Conservation (phyloP, 2,888 invertebrate genomes). For the Drosophila neonasuta region DNA sequence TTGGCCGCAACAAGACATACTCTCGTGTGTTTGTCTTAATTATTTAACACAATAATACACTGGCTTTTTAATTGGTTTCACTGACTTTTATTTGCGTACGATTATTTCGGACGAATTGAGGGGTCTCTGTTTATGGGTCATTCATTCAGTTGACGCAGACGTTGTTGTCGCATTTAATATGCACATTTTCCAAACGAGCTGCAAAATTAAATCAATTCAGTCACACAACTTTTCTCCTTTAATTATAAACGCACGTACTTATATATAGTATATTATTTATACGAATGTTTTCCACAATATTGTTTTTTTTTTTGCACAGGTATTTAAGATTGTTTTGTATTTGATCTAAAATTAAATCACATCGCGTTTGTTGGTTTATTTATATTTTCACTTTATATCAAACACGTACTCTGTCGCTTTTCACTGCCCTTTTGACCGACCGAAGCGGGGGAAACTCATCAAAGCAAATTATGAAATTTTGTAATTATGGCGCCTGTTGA, state of each 20-base stretch:
- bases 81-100: conserved; percentile 23
- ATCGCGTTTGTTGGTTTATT: neutral
- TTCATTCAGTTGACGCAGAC: conserved; percentile 47
- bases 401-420: neutral
- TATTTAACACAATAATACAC: conserved; percentile 39
- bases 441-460: conserved; percentile 9
- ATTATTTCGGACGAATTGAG: conserved; percentile 3
- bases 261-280: neutral
- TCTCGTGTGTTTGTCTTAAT: conserved; percentile 41
- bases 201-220: conserved; percentile 26
- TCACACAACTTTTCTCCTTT: conserved; percentile 7
- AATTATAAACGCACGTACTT: neutral
- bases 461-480: conserved; percentile 38
- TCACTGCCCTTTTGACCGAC: neutral
- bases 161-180: conserved; percentile 56
- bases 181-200: conserved; percentile 62
- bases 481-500: conserved; percentile 54
- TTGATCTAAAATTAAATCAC: conserved; percentile 29
- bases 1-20: conserved; percentile 87
- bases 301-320: conserved; percentile 9
- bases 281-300: neutral
- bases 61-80: conserved; percentile 25
- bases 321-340: conserved; percentile 18
- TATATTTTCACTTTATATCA: neutral
- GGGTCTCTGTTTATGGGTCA: conserved; percentile 43